Percentiles rank a stretch among this genome's conserved stretches.
These are phyloP conservation scores for Phallusia fumigata DNA, from an alignment of 23 tunicate species.

Conservation along the genomic window DNA sequence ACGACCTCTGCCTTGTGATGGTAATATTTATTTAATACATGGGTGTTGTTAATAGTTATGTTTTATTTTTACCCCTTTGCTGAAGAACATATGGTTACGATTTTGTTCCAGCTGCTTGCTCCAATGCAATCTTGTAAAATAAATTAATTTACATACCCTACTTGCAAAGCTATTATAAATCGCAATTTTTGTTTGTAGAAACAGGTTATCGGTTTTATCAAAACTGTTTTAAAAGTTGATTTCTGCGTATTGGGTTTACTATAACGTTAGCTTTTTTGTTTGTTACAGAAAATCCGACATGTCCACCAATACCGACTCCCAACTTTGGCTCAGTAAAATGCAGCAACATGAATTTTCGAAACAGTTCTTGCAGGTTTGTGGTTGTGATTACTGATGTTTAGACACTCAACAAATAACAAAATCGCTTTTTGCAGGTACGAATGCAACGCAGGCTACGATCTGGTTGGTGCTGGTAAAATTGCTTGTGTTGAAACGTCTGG, in stretches of 20 bases:
- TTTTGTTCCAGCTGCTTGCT: no score
- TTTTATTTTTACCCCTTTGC: no score
- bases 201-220: no score
- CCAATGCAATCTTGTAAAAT: no score
- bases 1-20: conserved; percentile 62
- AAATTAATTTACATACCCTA: no score
- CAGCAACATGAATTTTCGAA: conserved; percentile 50
- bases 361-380: conserved; percentile 58
- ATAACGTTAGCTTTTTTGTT: background rate
- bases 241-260: no score
- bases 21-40: conserved; percentile 37
- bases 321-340: conserved; percentile 47
- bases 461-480: conserved; percentile 41
- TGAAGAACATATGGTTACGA: no score
- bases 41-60: background rate
- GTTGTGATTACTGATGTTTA: no score
- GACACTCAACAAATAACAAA: no score
- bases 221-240: no score
- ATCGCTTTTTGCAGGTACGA: conserved; percentile 26
- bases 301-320: conserved; percentile 35
- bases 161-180: no score
- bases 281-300: conserved; percentile 52
- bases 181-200: no score
- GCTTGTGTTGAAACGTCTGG: conserved; percentile 28
- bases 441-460: conserved; percentile 43